phyloP scores from a whole-genome alignment of 2,797 vertebrate species.

The Sparus aurata region DNA sequence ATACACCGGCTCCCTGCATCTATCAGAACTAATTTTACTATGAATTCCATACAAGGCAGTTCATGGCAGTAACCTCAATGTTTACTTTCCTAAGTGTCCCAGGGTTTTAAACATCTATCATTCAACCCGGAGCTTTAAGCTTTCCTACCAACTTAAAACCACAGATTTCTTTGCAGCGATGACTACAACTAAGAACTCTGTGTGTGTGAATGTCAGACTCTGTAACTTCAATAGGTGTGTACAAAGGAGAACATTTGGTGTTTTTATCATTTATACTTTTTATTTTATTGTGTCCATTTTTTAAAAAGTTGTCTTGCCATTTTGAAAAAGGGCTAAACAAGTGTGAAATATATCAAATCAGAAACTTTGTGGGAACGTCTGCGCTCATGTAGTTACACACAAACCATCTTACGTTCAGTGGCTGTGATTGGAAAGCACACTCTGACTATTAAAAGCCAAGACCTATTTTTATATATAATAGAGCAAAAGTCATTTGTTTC shows the following conservation, averaged over 20 bases:
- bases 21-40: neutral
- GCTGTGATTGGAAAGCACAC: conserved; percentile 29
- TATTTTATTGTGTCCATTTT: neutral
- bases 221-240: neutral
- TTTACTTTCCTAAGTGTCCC: too few relatives aligned
- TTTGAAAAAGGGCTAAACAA: neutral
- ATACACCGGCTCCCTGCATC: neutral
- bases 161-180: neutral
- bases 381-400: conserved; percentile 9
- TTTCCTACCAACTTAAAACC: too few relatives aligned
- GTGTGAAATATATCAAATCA: neutral
- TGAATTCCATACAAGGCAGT: neutral
- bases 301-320: neutral
- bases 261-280: too few relatives aligned
- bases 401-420: neutral
- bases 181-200: neutral
- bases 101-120: neutral
- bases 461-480: conserved; percentile 12
- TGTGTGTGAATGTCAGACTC: neutral
- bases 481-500: conserved; percentile 30
- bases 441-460: conserved; percentile 41
- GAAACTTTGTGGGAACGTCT: neutral
- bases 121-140: too few relatives aligned
- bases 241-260: neutral
- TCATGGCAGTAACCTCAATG: neutral